Evolutionary conservation across 2,113 vertebrate species (phyloP).

Genomic region (Dolichotis patagonum): DNA sequence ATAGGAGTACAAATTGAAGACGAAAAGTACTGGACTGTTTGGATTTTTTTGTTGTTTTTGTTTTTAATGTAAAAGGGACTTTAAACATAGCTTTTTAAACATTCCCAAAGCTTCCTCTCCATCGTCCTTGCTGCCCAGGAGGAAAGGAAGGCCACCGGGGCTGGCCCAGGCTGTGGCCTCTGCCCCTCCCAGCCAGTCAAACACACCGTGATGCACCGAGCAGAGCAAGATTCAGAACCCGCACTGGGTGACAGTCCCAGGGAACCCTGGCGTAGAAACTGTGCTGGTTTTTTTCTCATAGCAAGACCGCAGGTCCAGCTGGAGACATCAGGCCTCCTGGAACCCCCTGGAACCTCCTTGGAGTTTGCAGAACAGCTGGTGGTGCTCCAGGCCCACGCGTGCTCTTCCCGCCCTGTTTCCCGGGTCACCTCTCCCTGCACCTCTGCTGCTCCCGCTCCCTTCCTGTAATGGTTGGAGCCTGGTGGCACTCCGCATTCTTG

Average conservation of each 20-base stretch:
- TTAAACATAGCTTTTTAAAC: background rate
- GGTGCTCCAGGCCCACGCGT: fast-evolving
- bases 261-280: background rate
- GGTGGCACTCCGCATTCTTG: background rate
- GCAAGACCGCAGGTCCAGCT: background rate
- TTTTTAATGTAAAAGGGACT: background rate
- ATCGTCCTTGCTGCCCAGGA: background rate
- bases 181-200: too few species aligned
- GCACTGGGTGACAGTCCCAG: background rate
- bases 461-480: fast-evolving
- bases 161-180: too few species aligned
- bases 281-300: background rate
- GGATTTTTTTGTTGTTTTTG: too few species aligned
- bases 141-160: background rate
- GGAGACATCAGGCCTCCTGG: background rate
- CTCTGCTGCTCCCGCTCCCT: background rate
- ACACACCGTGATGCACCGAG: fast-evolving
- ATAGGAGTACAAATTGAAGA: background rate
- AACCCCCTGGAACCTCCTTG: background rate
- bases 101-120: background rate
- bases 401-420: background rate
- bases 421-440: background rate
- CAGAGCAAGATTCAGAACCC: background rate
- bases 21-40: background rate
- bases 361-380: background rate